Conservation (phyloP, 2,113 vertebrate species). For the Gallinago media region DNA sequence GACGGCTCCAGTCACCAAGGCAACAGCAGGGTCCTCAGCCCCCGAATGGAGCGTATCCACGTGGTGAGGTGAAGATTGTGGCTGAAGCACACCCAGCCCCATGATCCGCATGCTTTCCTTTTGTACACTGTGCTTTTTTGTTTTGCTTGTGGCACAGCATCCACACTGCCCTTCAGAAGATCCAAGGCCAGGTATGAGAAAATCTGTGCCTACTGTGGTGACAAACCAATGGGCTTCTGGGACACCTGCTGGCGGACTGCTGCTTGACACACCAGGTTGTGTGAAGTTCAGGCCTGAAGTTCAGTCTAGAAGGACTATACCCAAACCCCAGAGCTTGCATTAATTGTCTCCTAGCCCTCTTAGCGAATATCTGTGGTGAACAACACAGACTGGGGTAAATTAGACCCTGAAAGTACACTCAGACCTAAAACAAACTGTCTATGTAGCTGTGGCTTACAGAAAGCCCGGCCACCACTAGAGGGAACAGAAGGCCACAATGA, state of each 20-base stretch:
- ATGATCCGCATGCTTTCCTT: accelerated
- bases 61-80: not conserved
- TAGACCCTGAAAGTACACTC: not conserved
- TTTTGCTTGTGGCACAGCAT: not conserved
- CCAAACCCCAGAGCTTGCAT: not conserved
- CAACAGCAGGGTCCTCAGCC: not conserved
- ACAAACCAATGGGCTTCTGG: slow-evolving; percentile 22
- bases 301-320: not conserved
- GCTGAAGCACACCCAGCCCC: not conserved
- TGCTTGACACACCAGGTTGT: not conserved
- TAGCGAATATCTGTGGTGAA: not conserved
- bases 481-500: slow-evolving; percentile 57
- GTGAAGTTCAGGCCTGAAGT: not conserved
- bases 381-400: not conserved
- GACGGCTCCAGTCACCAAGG: not conserved
- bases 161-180: not conserved
- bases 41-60: accelerated
- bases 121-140: not conserved
- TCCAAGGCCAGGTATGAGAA: not conserved
- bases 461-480: slow-evolving; percentile 49
- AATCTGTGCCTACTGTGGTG: not conserved
- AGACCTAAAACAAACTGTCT: not conserved
- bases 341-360: not conserved
- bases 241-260: slow-evolving; percentile 4
- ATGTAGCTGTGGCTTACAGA: not conserved